Evolutionary conservation across 2,888 invertebrate species (phyloP).

Genomic region (Aphodius sticticus): DNA sequence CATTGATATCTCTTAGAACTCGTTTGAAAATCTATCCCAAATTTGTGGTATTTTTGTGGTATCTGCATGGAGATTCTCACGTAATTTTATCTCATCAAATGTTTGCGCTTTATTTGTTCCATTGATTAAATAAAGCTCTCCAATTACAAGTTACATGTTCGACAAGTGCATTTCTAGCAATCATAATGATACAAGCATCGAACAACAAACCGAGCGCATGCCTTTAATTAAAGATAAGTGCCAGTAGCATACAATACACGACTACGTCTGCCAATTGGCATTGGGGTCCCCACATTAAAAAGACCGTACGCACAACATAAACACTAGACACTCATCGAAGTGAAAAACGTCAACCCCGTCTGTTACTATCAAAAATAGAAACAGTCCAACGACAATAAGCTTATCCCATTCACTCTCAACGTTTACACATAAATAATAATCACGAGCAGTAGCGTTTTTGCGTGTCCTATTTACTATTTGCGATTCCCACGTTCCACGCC

Average conservation of each 20-base stretch:
- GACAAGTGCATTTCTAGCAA: not conserved
- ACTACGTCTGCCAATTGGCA: not conserved
- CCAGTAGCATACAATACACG: not conserved
- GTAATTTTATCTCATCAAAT: no score
- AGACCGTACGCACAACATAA: not conserved
- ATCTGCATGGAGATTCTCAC: no score
- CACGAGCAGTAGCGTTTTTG: conserved; percentile 26
- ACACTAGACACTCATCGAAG: not conserved
- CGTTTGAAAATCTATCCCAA: no score
- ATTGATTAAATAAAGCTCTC: not conserved
- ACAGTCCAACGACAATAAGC: conserved; percentile 16
- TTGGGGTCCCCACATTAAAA: not conserved
- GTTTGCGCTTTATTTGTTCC: not conserved
- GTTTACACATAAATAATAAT: conserved; percentile 31
- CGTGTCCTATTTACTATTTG: conserved; percentile 50
- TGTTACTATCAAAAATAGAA: conserved; percentile 4
- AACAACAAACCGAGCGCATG: not conserved
- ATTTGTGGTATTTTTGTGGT: no score
- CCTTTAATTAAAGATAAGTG: not conserved
- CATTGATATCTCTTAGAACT: no score
- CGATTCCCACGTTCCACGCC: conserved; percentile 58
- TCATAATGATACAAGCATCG: not conserved
- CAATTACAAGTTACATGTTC: not conserved
- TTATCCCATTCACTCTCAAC: not conserved
- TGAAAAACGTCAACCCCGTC: not conserved